Conservation (phyloP, 2,113 vertebrate species). For the Caranx ignobilis region DNA sequence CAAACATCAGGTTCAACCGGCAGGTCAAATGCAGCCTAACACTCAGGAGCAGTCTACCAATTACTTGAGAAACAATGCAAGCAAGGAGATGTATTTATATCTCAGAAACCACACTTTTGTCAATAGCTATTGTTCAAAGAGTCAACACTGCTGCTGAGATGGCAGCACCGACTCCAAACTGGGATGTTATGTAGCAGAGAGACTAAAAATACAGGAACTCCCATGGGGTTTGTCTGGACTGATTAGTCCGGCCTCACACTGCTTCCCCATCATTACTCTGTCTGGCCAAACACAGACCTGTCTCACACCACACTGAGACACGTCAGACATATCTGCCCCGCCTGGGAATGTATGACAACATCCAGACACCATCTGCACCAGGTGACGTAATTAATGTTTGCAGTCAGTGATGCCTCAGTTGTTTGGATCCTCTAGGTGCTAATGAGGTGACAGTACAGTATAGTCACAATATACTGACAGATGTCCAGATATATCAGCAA, state of each 20-base stretch:
- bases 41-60: slow-evolving; percentile 29
- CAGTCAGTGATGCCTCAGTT: neutral
- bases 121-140: slow-evolving; percentile 28
- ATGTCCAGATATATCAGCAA: neutral
- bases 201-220: slow-evolving; percentile 31
- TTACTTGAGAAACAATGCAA: slow-evolving; percentile 42
- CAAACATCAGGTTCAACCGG: slow-evolving; percentile 42
- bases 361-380: neutral
- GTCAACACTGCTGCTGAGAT: neutral
- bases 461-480: neutral
- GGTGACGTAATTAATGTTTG: neutral
- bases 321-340: slow-evolving; percentile 34
- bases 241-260: slow-evolving; percentile 51
- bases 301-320: slow-evolving; percentile 43
- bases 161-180: neutral
- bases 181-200: slow-evolving; percentile 8
- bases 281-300: slow-evolving; percentile 49
- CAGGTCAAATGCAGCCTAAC: slow-evolving; percentile 26
- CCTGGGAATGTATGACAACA: slow-evolving; percentile 3
- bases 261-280: slow-evolving; percentile 53
- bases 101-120: slow-evolving; percentile 14
- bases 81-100: slow-evolving; percentile 31
- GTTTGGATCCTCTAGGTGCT: neutral
- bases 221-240: slow-evolving; percentile 38
- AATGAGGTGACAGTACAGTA: neutral